Base-by-base conservation (phyloP, 1,140 invertebrate genomes). In the Thereuonema tuberculata region DNA sequence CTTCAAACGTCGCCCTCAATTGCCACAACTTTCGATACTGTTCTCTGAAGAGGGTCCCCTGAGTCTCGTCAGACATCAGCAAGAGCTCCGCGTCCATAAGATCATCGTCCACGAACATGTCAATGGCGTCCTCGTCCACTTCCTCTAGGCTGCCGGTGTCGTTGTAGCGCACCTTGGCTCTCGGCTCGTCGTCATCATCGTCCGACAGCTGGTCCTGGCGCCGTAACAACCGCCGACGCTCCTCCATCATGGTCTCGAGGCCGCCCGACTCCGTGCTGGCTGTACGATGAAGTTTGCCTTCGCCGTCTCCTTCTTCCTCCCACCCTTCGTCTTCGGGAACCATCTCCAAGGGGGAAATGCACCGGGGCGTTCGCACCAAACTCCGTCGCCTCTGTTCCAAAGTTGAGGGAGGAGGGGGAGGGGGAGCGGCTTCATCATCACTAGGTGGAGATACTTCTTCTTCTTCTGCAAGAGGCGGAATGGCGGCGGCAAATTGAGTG, bases 61-160 rank as follows among this genome's bases (percentile, higher is more conserved):
- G 5, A 37, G 17, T 17, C 5, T 5, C 5, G 17, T 37, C 31
- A 37, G 5, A 9, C 5, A 50, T 9, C n/a, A 24, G 21, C 48
- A 12, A 21, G 5, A 12, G 5, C 5, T 62, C 67, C 5, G 5
- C 26, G 17, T 21, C 26, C n/a, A n/a, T n/a, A n/a, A n/a, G n/a
- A n/a, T n/a, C n/a, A n/a, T n/a, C n/a, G 9, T 37, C 27, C 12
- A 37, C 27, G 21, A 56, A 59, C 20, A 47, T 14, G 24, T 31
- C 57, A 3, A 60, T 12, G 56, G 71, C 70, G 2, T 71, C 67
- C 20, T 73, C 72, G 56, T 72, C 70, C 28, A 79, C 68, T 62
- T 78, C 72, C 63, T 79, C 77, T 21, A 77, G 66, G 61, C 77
- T 78, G 2, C 77, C 77, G 15, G 75, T 76, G 64, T 79, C 77